These are phyloP conservation scores for Delia radicum DNA, from an alignment of 1,140 invertebrate genomes.

Conservation along the genomic window DNA sequence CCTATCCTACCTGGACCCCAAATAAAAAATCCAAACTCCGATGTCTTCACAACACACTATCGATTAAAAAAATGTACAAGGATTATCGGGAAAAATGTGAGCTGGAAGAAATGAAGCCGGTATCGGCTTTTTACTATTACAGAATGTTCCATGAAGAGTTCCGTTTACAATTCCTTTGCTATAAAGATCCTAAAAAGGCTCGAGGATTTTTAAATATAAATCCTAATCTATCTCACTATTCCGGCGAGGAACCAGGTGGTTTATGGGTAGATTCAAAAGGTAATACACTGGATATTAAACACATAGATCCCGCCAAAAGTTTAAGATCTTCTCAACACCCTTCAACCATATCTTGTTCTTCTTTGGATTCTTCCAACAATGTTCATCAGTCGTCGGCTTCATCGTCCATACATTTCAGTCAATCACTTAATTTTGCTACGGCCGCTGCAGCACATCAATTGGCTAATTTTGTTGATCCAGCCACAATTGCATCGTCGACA, in stretches of 20 bases:
- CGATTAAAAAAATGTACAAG: conserved; percentile 23
- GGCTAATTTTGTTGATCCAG: background rate
- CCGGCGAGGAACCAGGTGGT: conserved; percentile 26
- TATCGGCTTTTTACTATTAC: conserved; percentile 14
- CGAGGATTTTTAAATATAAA: conserved; percentile 14
- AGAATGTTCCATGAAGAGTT: conserved; percentile 26
- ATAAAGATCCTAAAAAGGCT: background rate
- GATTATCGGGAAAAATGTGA: conserved; percentile 25
- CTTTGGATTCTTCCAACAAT: background rate
- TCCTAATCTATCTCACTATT: conserved; percentile 26
- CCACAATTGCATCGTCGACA: background rate
- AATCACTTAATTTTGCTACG: background rate
- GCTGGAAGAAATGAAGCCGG: background rate
- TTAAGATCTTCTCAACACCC: background rate
- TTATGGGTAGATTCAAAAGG: conserved; percentile 8
- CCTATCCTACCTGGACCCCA: conserved; percentile 27
- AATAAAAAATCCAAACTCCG: conserved; percentile 26
- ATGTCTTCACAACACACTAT: conserved; percentile 25
- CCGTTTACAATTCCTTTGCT: conserved; percentile 17
- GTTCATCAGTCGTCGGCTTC: background rate
- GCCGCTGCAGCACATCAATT: background rate
- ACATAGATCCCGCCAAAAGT: background rate
- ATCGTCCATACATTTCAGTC: background rate
- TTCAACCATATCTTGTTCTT: background rate
- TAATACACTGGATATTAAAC: background rate